Evolutionary conservation across 2,797 vertebrate species (phyloP), one percentile per base, ranked within the genome.

Genomic region (Siniperca obscura): DNA sequence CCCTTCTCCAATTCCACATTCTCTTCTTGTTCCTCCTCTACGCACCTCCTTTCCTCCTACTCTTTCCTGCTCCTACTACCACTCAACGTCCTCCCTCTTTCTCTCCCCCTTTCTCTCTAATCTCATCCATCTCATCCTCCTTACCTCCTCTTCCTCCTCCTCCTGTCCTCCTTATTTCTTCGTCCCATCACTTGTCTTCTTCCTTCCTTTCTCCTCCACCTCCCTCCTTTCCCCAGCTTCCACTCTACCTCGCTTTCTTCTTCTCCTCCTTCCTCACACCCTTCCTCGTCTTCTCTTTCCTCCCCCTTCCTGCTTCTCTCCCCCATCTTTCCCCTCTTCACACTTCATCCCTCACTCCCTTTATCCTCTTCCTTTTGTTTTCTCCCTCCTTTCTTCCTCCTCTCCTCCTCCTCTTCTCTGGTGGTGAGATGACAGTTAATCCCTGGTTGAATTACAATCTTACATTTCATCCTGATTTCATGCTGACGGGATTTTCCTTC

Each of bases 381-480:
- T 46, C 53, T 71, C 38, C 25, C 30, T 50, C 91, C 93, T 86
- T 40, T 50, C 71, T 79, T 57, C 42, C 67, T 55, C 44, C 48
- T 55, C 57, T 74, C 52, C 72, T n/a, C 44, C 55, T 71, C 81
- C 57, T 70, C 83, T 53, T 94, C 81, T 92, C 83, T 81, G 65
- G 48, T 95, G 93, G 60, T 67, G 95, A 95, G 96, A 94, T 95
- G 94, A 91, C 94, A 91, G 93, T 75, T 95, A 96, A 96, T 96
- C 96, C 96, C 94, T 91, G 91, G 94, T 96, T 96, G 96, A 97
- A 97, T 97, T 97, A 96, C 96, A 97, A 97, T 96, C 96, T 97
- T 95, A 96, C 96, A 97, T 96, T 97, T 97, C 96, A 96, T 97
- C 96, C 96, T 92, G 95, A 97, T 97, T 97, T 97, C 96, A 96